Evolutionary conservation across 2,888 invertebrate genomes (phyloP).

Genomic region (Tipula vernalis): DNA sequence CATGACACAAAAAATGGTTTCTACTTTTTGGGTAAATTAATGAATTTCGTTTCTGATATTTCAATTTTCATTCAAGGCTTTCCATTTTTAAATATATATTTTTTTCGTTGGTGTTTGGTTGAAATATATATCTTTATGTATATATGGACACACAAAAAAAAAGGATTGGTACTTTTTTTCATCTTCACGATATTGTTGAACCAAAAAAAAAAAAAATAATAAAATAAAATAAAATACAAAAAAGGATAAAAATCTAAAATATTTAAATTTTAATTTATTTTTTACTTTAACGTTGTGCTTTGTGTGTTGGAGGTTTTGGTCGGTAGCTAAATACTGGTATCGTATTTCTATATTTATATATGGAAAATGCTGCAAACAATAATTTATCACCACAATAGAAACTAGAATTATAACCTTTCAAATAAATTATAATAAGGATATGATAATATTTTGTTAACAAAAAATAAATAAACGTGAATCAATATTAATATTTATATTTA

Average conservation of each 20-base stretch:
- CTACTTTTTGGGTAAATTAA: neutral
- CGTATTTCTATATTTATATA: neutral
- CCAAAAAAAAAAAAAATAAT: neutral
- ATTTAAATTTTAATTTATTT: neutral
- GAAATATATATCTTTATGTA: neutral
- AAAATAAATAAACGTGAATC: neutral
- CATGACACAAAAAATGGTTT: neutral
- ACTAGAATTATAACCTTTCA: neutral
- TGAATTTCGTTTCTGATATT: neutral
- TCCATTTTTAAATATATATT: neutral
- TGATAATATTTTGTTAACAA: neutral
- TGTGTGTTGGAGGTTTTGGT: neutral
- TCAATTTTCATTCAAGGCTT: neutral
- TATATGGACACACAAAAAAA: neutral
- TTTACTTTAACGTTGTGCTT: neutral
- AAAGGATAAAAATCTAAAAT: neutral
- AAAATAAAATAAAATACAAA: neutral
- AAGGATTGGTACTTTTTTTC: neutral
- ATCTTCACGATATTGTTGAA: neutral
- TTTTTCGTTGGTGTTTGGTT: neutral
- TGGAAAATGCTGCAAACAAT: neutral
- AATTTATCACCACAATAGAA: neutral
- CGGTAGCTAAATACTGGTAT: neutral
- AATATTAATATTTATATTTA: neutral
- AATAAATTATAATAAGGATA: neutral